Base-by-base conservation (phyloP, 1,140 invertebrate species). In the Aphidius ervi region DNA sequence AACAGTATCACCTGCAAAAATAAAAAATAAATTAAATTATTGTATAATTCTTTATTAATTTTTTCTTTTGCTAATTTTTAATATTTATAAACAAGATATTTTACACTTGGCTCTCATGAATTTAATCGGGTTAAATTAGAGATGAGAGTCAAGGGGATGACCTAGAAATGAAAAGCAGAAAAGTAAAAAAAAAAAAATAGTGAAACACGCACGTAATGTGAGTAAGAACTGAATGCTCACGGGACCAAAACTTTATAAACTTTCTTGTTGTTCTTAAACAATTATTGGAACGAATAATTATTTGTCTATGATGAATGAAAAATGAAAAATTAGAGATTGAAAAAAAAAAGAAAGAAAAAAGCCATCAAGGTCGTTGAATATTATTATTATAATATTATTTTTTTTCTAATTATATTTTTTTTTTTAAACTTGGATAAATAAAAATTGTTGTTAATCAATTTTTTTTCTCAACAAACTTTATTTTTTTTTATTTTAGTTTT, bases 171-270 rank as follows among this genome's bases (percentile, higher is more conserved):
- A 74, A 75, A 74, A 70, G 56, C 66, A 70, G 64, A 68, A 41
- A 71, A 58, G 70, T 53, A 77, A 77, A 64, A 79, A 78, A 72
- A 77, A 71, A 70, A 69, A 61, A 63, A 61, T 43, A 58, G 59
- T 58, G 20, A 68, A 65, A 65, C 66, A 65, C 54, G 65, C 63
- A 66, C 61, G 61, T 40, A 56, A 16, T 65, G 23, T 63, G 66
- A 74, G 66, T 66, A 70, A 75, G 77, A 56, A 74, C 78, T 80
- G 70, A 64, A 80, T 80, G 77, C 75, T 72, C 77, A 78, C 56
- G 70, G 68, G 68, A 80, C 68, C 78, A 78, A 70, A 78, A 74
- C 76, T 72, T 70, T 6, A 54, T 68, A 45, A 68, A 78, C 75
- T 79, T 78, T 78, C 76, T 71, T 74, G 76, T 61, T 20, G 57